Conservation (phyloP, 2,797 vertebrate genomes). For the Falco peregrinus region DNA sequence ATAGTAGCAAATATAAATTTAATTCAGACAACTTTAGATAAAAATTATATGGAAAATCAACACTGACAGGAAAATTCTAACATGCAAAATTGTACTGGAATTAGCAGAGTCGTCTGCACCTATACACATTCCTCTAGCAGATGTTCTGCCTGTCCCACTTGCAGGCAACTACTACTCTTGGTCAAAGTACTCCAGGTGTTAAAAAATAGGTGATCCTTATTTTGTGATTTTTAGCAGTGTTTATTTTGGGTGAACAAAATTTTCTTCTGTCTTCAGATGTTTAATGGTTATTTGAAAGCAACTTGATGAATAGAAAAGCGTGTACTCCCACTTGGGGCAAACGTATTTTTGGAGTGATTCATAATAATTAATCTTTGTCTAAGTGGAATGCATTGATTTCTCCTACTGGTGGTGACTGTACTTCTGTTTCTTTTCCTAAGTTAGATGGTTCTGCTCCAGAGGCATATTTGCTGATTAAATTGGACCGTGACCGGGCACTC, state of each 20-base stretch:
- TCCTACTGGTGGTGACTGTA: slow-evolving; percentile 13
- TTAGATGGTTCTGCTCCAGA: slow-evolving; percentile 40
- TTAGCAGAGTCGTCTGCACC: background rate
- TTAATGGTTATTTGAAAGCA: slow-evolving; percentile 51
- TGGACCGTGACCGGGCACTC: background rate
- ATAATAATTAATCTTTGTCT: slow-evolving; percentile 60
- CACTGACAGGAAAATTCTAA: background rate
- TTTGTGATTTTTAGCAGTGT: background rate
- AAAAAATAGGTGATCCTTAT: background rate
- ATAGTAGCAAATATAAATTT: background rate
- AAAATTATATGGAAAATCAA: background rate
- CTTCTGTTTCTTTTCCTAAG: slow-evolving; percentile 48
- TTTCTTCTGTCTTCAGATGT: background rate
- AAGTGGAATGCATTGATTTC: slow-evolving; percentile 51
- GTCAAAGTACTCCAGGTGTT: background rate
- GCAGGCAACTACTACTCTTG: background rate
- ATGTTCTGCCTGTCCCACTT: background rate
- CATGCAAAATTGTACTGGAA: background rate
- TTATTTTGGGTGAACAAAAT: background rate
- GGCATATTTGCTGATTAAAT: slow-evolving; percentile 46
- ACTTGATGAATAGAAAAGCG: background rate
- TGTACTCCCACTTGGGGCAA: slow-evolving; percentile 14
- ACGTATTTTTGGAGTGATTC: slow-evolving; percentile 41
- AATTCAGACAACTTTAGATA: background rate
- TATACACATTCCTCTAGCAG: background rate